Evolutionary conservation across 2,113 vertebrate species (phyloP), one percentile per base, ranked within the genome.

Genomic region (Heterochromis multidens): DNA sequence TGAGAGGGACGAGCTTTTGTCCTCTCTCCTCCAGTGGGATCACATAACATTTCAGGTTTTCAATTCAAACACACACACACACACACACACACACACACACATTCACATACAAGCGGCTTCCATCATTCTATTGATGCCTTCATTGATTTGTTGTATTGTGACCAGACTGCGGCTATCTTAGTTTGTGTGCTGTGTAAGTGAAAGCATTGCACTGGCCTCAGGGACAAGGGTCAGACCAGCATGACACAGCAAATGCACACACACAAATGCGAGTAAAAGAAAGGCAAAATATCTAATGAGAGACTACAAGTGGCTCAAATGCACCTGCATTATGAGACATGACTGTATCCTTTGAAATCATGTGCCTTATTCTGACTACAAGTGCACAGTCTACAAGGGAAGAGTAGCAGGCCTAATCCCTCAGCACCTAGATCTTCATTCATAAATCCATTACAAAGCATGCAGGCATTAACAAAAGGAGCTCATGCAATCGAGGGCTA

Each of bases 1-100:
- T 54, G 3, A 82, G 81, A 57, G 70, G 57, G 80, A 81, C 4
- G 12, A 60, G 2, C 90, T 91, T 93, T 95, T 95, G 95, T 95
- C 89, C 88, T 74, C 81, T 72, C n/a, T 78, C 62, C 67, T 86
- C 77, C 82, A 72, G 70, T 35, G 84, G 77, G 94, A 70, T 95
- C 90, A 70, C 81, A 87, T 91, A 85, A 94, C 90, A 19, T 58
- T 67, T 88, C 78, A 85, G 80, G 82, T 89, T 31, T 31, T 62
- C 67, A 80, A 80, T 77, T 87, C 72, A 60, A 80, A 62, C 59
- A 83, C 58, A 90, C 77, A 81, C 78, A 43, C 37, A 9, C 25
- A 78, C 21, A 43, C 19, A 90, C 67, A 84, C 31, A 80, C 35
- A 82, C 29, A 62, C 0, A 63, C 12, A 40, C 78, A 58, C 33